These are phyloP conservation scores for Cranoglanis bouderius DNA, from an alignment of 2,113 vertebrate species.

Conservation along the genomic window DNA sequence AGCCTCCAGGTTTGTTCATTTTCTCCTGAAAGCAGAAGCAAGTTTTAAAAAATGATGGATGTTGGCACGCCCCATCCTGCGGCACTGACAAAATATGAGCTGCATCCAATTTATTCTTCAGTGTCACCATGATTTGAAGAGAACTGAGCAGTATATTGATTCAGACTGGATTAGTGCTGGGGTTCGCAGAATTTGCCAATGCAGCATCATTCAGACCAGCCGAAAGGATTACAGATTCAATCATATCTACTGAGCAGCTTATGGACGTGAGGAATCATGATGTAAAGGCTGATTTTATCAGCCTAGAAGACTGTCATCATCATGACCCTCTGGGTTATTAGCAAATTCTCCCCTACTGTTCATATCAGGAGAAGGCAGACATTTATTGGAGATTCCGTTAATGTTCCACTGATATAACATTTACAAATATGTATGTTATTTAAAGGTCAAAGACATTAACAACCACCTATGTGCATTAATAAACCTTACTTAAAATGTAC, in stretches of 20 bases:
- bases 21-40: not conserved
- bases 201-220: conserved; percentile 12
- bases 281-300: conserved; percentile 13
- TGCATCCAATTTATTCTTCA: conserved; percentile 27
- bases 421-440: not conserved
- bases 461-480: not conserved
- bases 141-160: conserved; percentile 31
- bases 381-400: not conserved
- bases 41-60: not conserved
- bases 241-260: conserved; percentile 22
- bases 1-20: not conserved
- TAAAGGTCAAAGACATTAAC: not conserved
- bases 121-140: conserved; percentile 3
- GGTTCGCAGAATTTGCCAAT: conserved; percentile 7
- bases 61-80: conserved; percentile 5
- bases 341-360: not conserved
- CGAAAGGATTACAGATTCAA: conserved; percentile 31
- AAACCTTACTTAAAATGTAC: not conserved
- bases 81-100: conserved; percentile 9
- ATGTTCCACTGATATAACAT: not conserved
- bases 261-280: conserved; percentile 5
- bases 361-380: not conserved
- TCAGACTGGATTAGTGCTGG: conserved; percentile 24
- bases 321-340: not conserved
- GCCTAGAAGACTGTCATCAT: conserved; percentile 14